Percentiles rank a stretch among this genome's conserved stretches.
phyloP scores from a whole-genome alignment of 2,888 invertebrate species.

The Morpho deidamia region DNA sequence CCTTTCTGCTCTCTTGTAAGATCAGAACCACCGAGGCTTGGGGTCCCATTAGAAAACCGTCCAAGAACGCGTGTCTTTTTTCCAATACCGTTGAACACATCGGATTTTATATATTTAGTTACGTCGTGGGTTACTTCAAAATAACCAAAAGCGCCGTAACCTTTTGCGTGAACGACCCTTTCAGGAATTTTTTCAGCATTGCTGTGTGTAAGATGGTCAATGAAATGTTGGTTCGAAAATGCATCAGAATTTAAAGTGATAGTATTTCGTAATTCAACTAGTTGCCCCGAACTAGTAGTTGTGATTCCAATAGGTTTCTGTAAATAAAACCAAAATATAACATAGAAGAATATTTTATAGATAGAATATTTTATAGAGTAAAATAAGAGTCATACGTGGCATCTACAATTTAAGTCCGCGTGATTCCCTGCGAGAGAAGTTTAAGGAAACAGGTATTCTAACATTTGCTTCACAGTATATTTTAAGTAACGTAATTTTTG shows the following conservation, averaged over 20 bases:
- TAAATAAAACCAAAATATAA: not conserved
- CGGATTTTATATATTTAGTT: slow-evolving; percentile 84
- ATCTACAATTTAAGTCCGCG: too few relatives aligned
- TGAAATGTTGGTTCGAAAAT: not conserved
- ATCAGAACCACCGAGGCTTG: slow-evolving; percentile 90
- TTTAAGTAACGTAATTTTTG: too few relatives aligned
- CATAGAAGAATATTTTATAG: too few relatives aligned
- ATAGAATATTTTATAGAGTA: too few relatives aligned
- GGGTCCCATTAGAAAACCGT: slow-evolving; percentile 86
- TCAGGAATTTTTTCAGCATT: slow-evolving; percentile 93
- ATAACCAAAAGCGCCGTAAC: slow-evolving; percentile 89
- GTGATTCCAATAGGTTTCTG: not conserved
- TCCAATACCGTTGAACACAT: slow-evolving; percentile 84
- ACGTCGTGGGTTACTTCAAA: slow-evolving; percentile 91
- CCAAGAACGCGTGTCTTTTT: slow-evolving; percentile 86
- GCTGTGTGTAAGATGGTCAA: slow-evolving; percentile 50
- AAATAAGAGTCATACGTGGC: too few relatives aligned
- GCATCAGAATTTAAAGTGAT: not conserved
- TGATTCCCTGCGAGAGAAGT: too few relatives aligned
- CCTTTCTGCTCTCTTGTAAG: slow-evolving; percentile 90
- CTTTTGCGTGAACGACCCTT: slow-evolving; percentile 94
- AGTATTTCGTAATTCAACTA: not conserved
- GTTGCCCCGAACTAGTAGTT: not conserved
- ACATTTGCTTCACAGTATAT: too few relatives aligned
- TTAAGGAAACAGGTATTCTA: too few relatives aligned